These are phyloP conservation scores for Anoncus sp. DNA, from an alignment of 2,888 invertebrate species.

Conservation along the genomic window DNA sequence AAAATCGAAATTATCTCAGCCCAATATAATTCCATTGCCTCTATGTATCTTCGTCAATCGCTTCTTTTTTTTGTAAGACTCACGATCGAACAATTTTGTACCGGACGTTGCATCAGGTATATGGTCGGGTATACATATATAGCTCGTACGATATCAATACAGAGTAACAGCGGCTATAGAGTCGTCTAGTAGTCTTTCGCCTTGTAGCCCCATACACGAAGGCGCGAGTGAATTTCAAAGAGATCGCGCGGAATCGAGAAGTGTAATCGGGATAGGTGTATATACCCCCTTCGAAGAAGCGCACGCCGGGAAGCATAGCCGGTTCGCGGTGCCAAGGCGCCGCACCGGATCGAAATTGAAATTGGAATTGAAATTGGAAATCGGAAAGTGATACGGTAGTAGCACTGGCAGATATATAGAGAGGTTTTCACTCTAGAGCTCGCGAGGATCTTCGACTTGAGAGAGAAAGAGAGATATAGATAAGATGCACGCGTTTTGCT, in stretches of 20 bases:
- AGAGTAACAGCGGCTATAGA: slow-evolving; percentile 1
- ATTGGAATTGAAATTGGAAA: slow-evolving; percentile 73
- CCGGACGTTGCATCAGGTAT: slow-evolving; percentile 8
- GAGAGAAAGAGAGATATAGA: slow-evolving; percentile 8
- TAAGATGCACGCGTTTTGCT: slow-evolving; percentile 42
- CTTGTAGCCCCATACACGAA: slow-evolving; percentile 13
- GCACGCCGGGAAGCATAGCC: slow-evolving; percentile 21
- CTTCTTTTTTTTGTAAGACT: neutral
- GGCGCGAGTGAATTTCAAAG: slow-evolving; percentile 51
- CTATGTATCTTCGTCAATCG: neutral
- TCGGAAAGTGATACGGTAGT: slow-evolving; percentile 68
- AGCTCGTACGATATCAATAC: neutral
- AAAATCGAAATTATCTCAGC: neutral
- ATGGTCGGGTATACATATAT: neutral
- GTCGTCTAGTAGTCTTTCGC: slow-evolving; percentile 9
- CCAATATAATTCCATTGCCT: neutral
- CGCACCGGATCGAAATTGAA: slow-evolving; percentile 66
- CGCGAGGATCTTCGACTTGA: slow-evolving; percentile 43
- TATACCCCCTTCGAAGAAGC: slow-evolving; percentile 17
- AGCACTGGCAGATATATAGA: slow-evolving; percentile 16
- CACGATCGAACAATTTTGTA: slow-evolving; percentile 3
- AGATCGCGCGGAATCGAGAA: slow-evolving; percentile 49
- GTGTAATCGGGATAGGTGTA: slow-evolving; percentile 49
- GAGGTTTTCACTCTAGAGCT: slow-evolving; percentile 29
- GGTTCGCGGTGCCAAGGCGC: slow-evolving; percentile 31